A percentile compares a stretch with the other conserved stretches of the same genome.
These are phyloP conservation scores for Wiebesia pumilae DNA, from an alignment of 1,140 invertebrate species.

Conservation along the genomic window DNA sequence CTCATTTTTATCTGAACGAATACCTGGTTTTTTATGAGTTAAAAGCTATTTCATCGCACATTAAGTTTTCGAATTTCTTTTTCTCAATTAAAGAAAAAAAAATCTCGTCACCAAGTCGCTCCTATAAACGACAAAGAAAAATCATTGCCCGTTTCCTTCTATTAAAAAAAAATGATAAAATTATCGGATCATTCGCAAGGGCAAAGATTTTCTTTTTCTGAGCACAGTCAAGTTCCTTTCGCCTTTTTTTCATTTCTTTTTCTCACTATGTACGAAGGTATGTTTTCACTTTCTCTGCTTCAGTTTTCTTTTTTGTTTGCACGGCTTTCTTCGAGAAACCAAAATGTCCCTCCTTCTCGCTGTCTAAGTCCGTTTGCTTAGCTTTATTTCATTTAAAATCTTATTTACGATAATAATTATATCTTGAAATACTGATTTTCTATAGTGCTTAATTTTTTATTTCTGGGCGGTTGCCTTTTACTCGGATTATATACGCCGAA, in stretches of 20 bases:
- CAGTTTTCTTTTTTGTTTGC: conserved; percentile 14
- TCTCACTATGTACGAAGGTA: conserved; percentile 29
- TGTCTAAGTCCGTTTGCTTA: background rate
- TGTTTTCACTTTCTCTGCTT: conserved; percentile 17
- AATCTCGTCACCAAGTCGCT: conserved; percentile 36
- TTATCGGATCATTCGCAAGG: background rate
- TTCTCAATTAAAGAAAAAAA: conserved; percentile 8
- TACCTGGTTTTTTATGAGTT: background rate
- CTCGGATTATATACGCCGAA: conserved; percentile 56
- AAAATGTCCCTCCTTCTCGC: conserved; percentile 24
- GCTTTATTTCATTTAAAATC: conserved; percentile 49
- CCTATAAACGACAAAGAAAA: background rate
- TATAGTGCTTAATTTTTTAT: conserved; percentile 58
- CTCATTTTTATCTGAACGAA: background rate
- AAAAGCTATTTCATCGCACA: conserved; percentile 34
- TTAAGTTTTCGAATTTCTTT: background rate
- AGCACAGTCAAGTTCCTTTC: conserved; percentile 52
- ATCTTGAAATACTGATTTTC: conserved; percentile 72
- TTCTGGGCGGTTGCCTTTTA: conserved; percentile 64
- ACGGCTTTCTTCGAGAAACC: conserved; percentile 8
- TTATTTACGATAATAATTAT: conserved; percentile 59
- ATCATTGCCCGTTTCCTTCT: conserved; percentile 6
- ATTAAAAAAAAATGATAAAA: conserved; percentile 22
- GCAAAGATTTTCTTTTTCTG: conserved; percentile 48
- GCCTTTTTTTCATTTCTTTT: background rate